A percentile compares a stretch with the other conserved stretches of the same genome.
Conservation (phyloP, 2,113 vertebrate genomes). For the Prionailurus bengalensis region DNA sequence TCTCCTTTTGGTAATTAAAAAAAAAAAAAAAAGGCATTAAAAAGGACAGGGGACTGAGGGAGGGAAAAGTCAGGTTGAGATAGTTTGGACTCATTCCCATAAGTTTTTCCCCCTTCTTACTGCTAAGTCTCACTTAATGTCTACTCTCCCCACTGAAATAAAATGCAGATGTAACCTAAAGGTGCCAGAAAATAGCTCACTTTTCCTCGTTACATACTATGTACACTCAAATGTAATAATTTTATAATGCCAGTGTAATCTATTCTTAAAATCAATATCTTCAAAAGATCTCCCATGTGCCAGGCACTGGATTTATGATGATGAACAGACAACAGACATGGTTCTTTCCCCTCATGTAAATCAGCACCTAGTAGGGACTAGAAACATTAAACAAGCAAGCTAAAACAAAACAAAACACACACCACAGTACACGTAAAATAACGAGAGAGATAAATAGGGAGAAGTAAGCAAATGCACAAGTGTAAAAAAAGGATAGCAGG, state of each 20-base stretch:
- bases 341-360: background rate
- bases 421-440: background rate
- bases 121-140: background rate
- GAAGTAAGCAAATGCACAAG: background rate
- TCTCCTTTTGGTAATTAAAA: background rate
- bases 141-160: background rate
- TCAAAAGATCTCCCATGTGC: background rate
- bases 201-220: background rate
- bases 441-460: background rate
- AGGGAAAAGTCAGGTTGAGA: background rate
- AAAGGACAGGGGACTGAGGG: background rate
- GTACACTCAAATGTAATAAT: background rate
- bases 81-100: accelerated
- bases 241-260: background rate
- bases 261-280: background rate
- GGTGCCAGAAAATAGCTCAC: background rate
- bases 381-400: background rate
- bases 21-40: background rate
- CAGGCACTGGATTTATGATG: background rate
- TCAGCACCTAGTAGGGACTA: background rate
- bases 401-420: background rate
- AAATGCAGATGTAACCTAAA: background rate
- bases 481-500: background rate
- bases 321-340: background rate
- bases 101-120: background rate